Conservation (phyloP, 2,888 invertebrate species). For the Hanleya hanleyi region DNA sequence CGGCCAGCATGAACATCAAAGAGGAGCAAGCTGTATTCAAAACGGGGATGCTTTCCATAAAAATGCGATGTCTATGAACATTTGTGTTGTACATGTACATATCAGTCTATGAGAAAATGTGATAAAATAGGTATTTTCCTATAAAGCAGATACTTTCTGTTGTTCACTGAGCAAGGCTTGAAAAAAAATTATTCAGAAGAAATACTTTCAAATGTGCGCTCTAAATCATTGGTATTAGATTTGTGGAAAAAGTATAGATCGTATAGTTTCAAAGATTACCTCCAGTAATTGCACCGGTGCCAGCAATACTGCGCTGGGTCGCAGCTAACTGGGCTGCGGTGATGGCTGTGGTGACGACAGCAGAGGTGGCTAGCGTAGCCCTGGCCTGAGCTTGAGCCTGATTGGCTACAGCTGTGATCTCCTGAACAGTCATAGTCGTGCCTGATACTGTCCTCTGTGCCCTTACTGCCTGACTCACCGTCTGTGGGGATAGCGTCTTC, state of each 20-base stretch:
- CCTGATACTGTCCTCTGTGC: conserved; percentile 35
- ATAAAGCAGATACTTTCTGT: too few relatives aligned
- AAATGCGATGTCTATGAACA: too few relatives aligned
- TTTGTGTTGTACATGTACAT: too few relatives aligned
- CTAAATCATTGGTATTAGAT: too few relatives aligned
- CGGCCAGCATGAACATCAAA: too few relatives aligned
- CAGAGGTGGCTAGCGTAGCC: conserved; percentile 35
- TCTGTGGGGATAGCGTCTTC: background rate
- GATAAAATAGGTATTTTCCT: too few relatives aligned
- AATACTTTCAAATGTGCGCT: too few relatives aligned
- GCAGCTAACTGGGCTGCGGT: conserved; percentile 53
- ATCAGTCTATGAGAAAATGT: too few relatives aligned
- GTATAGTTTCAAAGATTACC: background rate
- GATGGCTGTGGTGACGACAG: conserved; percentile 45
- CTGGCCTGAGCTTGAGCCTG: conserved; percentile 45
- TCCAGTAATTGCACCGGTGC: conserved; percentile 31
- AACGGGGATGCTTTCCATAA: too few relatives aligned
- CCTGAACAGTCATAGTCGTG: conserved; percentile 52
- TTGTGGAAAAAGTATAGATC: background rate
- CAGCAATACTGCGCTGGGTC: conserved; percentile 51
- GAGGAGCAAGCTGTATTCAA: too few relatives aligned
- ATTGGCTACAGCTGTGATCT: conserved; percentile 49
- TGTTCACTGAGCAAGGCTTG: too few relatives aligned
- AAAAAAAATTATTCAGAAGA: too few relatives aligned
- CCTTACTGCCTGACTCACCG: conserved; percentile 38